Percentiles rank a stretch among this genome's conserved stretches.
phyloP scores from a whole-genome alignment of 2,113 vertebrate genomes.

The Carlito syrichta region DNA sequence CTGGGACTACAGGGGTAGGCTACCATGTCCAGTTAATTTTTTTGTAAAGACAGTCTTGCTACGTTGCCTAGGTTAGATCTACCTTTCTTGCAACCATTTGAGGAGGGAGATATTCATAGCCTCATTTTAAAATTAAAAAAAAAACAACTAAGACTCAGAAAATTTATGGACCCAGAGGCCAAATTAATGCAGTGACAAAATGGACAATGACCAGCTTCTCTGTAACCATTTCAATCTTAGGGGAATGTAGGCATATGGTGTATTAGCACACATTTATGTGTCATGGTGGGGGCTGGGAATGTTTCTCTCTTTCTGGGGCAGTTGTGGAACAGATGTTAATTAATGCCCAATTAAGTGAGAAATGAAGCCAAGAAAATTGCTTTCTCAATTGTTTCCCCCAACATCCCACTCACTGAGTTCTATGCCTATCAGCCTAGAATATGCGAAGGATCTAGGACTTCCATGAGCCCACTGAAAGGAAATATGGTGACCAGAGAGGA shows the following conservation, averaged over 20 bases:
- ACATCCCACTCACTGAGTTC: background rate
- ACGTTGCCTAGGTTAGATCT: too few species aligned
- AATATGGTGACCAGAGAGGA: background rate
- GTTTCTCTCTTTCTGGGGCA: background rate
- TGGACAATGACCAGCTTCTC: background rate
- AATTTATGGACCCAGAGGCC: background rate
- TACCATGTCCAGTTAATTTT: too few species aligned
- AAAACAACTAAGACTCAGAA: background rate
- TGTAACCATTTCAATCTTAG: background rate
- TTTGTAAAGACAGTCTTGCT: too few species aligned
- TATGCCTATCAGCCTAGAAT: background rate
- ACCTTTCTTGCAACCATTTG: background rate
- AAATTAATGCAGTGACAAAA: background rate
- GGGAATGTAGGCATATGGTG: rapidly evolving
- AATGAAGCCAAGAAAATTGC: background rate
- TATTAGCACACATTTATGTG: background rate
- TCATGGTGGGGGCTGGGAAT: too few species aligned
- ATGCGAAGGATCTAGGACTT: background rate
- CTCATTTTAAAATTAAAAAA: background rate
- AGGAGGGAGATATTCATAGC: background rate
- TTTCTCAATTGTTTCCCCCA: background rate
- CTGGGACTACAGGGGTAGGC: too few species aligned
- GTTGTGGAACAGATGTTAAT: background rate
- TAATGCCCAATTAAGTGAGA: conserved; percentile 4
- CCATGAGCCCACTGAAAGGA: background rate